Base-by-base conservation (phyloP, 2,113 vertebrate species). In the Centropus unirufus region DNA sequence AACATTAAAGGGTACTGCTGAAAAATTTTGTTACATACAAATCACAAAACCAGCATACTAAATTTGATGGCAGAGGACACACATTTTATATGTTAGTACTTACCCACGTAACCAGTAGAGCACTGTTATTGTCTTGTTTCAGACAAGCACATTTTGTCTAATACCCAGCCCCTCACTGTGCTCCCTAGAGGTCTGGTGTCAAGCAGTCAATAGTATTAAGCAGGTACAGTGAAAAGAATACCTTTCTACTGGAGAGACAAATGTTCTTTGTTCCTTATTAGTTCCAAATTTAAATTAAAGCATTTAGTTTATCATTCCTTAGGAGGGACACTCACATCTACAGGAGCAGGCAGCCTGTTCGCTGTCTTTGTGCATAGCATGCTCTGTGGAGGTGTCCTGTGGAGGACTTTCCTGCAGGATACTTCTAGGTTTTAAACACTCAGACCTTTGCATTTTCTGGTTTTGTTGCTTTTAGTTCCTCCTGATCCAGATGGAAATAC, bases 321-420 rank as follows among this genome's bases (percentile, higher is more conserved):
- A 58, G n/a, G 3, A 9, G 68, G 22, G 79, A 4, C 0, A 0
- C 30, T 76, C 18, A 36, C 2, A 1, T 77, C 36, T 80, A 34
- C 51, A 62, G 52, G 12, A 63, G 23, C 42, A 74, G 32, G 24
- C 55, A 91, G 27, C 46, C 46, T 73, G 8, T 76, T 76, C 69
- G 8, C n/a, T 22, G 21, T 44, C 13, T 34, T n/a, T 17, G 6
- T 67, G 81, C 47, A 26, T 2, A 0, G 9, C n/a, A 18, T 64
- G 66, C 26, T 79, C 34, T 11, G 1, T 9, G 9, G 39, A 51
- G 7, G 3, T 76, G 7, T 76, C 68, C 40, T 20, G 29, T 73
- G 21, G 34, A 49, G 14, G 62, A 1, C 46, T 88, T 73, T 46
- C 19, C 27, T 0, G 1, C 21, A 3, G 42, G 14, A 11, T 40